Evolutionary conservation across 2,888 invertebrate species (phyloP), one percentile per base, ranked within the genome.

Genomic region (Scaptodrosophila latifasciaeformis): DNA sequence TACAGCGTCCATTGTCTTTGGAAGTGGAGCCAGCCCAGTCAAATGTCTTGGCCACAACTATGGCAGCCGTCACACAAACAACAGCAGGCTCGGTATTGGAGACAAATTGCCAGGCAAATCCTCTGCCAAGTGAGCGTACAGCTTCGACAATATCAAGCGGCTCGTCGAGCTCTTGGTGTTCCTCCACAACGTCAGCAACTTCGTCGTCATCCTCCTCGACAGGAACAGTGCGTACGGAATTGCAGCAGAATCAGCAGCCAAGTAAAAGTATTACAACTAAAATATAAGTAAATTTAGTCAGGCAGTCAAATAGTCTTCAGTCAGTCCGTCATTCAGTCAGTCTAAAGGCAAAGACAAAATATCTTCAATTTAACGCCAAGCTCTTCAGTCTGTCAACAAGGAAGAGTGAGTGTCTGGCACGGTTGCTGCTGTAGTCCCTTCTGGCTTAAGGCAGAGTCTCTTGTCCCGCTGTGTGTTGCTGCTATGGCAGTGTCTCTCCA

Each of bases 211-310:
- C 75, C 35, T 82, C 82, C 2, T 86, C 86, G 29, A 86, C 85
- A 1, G 85, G 82, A 51, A 86, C 86, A 3, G 86, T 86, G 54
- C 84, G 85, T 70, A 86, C 86, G 29, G 86, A 86, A 57, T 59
- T 86, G 58, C 81, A 83, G 59, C 83, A 85, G 44, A 46, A 47
- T 29, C 62, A 55, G 30, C 62, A 59, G 46, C 57, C 62, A 3
- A 54, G 65, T 35, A 65, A 60, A 61, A 64, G 64, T 54, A 74
- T 79, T 49, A 72, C 77, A 10, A 79, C 80, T 37, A 72, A 71
- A 46, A 76, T 74, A 54, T 74, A 71, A 70, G 53, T 44, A 43
- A 27, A 15, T 12, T 12, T 44, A 47, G 3, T 35, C 37, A 17
- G 46, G 39, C 19, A 47, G 21, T 30, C 59, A 63, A 44, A 46